A percentile compares a stretch with the other conserved stretches of the same genome.
Evolutionary conservation across 2,888 invertebrate species (phyloP).

Genomic region (Drepanosiphum platanoidis): DNA sequence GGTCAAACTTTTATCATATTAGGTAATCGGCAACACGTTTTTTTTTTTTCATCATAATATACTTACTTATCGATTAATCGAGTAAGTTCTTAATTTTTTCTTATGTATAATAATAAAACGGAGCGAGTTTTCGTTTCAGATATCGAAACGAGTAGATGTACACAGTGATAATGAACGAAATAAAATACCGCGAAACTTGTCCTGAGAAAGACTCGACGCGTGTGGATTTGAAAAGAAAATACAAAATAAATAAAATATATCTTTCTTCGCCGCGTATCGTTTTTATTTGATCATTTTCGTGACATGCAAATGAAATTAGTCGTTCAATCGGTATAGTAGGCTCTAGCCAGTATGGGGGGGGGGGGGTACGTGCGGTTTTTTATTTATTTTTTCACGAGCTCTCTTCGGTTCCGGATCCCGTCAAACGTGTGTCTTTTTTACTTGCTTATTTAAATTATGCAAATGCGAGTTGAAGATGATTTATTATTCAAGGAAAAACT

Average conservation of each 20-base stretch:
- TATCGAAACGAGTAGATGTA: too few relatives aligned
- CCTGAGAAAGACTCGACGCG: too few relatives aligned
- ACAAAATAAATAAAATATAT: not conserved
- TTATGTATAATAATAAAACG: too few relatives aligned
- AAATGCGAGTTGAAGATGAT: not conserved
- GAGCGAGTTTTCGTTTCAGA: too few relatives aligned
- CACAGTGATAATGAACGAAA: too few relatives aligned
- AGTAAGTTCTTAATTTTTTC: too few relatives aligned
- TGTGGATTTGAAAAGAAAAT: too few relatives aligned
- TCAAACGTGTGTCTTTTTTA: not conserved
- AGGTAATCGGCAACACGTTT: too few relatives aligned
- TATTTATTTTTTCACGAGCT: not conserved
- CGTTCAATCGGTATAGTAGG: not conserved
- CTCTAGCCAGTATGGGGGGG: not conserved
- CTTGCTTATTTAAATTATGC: not conserved
- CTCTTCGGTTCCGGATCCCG: not conserved
- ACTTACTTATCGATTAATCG: too few relatives aligned
- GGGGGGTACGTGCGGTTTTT: not conserved
- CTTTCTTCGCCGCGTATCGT: not conserved
- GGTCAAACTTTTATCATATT: too few relatives aligned
- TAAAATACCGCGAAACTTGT: too few relatives aligned
- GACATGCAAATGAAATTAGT: not conserved
- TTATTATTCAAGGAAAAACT: not conserved
- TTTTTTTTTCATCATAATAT: too few relatives aligned
- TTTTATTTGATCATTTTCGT: not conserved